Base-by-base conservation (phyloP, 2,113 vertebrate genomes). In the Python bivittatus region DNA sequence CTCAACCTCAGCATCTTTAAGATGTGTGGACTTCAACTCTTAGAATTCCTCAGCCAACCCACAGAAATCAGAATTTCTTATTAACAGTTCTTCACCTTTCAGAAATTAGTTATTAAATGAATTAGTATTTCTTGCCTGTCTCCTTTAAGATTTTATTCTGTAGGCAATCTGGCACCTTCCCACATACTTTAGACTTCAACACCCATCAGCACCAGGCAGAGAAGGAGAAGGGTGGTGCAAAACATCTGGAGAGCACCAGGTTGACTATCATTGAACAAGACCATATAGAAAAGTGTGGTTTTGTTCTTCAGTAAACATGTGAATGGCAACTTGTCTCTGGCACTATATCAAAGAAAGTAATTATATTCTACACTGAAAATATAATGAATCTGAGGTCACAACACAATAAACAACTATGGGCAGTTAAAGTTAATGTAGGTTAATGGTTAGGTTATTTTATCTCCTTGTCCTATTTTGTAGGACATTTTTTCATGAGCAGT, bases 401-500 rank as follows among this genome's bases (percentile, higher is more conserved):
- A 4, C 12, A 33, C 72, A 56, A 29, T 88, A 94, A 95, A 93
- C 53, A 52, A 85, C 13, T 53, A 29, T 72, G 87, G 90, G 92
- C 42, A 20, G 89, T 89, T 90, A 64, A 90, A 60, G 56, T 92
- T 86, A 88, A 94, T 68, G 60, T 12, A 11, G 79, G 90, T 29
- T 94, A 94, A 89, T 88, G 72, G 88, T 17, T 64, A 58, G 42
- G 6, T n/a, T 89, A 29, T 93, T 79, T 27, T 84, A 53, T 23
- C 42, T 90, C 53, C 38, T 58, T 53, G 1, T 84, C 53, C 84
- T 56, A 53, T 20, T 86, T 92, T 84, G 15, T 61, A 91, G 86
- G 72, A 94, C 91, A 90, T 88, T 57, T 93, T 93, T 85, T 88
- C 79, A 27, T 94, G 92, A 95, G 85, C 58, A 91, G 92, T 64